phyloP scores from a whole-genome alignment of 2,888 invertebrate genomes.

The Pollenia griseotomentosa region DNA sequence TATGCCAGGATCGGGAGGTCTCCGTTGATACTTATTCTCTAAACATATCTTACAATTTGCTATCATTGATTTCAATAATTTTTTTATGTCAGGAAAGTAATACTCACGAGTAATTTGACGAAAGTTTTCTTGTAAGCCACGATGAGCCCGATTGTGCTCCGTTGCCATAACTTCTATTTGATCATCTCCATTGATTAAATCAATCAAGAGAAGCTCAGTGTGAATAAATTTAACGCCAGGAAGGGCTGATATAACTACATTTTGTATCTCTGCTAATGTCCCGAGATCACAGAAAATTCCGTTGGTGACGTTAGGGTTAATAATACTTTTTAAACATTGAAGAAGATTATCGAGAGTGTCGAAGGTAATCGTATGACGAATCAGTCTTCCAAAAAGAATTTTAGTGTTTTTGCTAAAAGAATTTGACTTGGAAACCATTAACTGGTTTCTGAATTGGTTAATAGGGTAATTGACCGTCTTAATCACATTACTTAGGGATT shows the following conservation, averaged over 20 bases:
- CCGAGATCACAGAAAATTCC: constrained; percentile 28
- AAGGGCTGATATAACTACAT: no score
- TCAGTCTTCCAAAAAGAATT: constrained; percentile 39
- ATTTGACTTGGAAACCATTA: no score
- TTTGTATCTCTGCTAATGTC: background rate
- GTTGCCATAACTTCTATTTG: constrained; percentile 22
- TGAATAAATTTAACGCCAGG: constrained; percentile 12
- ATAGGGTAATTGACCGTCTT: background rate
- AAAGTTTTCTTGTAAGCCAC: constrained; percentile 55
- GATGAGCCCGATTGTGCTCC: constrained; percentile 58
- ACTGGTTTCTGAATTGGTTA: no score
- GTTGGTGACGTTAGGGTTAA: constrained; percentile 55
- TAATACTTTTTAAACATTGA: background rate
- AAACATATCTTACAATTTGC: constrained; percentile 22
- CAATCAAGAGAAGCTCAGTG: constrained; percentile 8
- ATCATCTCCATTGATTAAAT: constrained; percentile 59
- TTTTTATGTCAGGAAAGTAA: constrained; percentile 40
- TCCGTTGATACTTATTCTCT: no score
- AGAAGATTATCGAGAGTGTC: no score
- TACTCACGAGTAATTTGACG: constrained; percentile 34
- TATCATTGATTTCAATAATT: constrained; percentile 23
- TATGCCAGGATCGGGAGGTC: no score
- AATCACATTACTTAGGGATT: constrained; percentile 54
- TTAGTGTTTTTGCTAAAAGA: constrained; percentile 3
- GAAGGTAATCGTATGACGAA: background rate